These are phyloP conservation scores for Drosophila formosana DNA, from an alignment of 2,888 invertebrate species.

Conservation along the genomic window DNA sequence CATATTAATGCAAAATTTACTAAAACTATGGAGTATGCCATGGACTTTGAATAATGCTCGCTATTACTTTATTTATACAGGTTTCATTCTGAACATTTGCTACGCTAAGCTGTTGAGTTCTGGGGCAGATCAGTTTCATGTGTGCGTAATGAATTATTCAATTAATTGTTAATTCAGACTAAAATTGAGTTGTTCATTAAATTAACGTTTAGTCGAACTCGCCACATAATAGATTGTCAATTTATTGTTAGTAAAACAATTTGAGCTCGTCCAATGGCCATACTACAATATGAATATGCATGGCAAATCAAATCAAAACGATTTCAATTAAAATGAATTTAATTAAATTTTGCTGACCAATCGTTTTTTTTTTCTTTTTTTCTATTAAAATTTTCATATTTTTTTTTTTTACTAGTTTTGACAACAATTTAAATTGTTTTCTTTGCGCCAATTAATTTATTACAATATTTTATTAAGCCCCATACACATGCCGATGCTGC, in stretches of 20 bases:
- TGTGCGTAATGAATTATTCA: slow-evolving; percentile 13
- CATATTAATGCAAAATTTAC: slow-evolving; percentile 20
- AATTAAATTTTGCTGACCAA: slow-evolving; percentile 64
- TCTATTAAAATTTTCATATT: slow-evolving; percentile 10
- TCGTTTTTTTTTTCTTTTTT: slow-evolving; percentile 7
- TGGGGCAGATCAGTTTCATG: slow-evolving; percentile 20
- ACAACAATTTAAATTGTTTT: slow-evolving; percentile 59
- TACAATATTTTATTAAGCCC: slow-evolving; percentile 66
- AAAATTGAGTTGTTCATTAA: slow-evolving; percentile 18
- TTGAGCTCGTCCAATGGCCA: slow-evolving; percentile 13
- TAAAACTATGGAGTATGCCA: slow-evolving; percentile 16
- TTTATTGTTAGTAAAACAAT: slow-evolving; percentile 36
- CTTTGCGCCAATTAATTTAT: slow-evolving; percentile 73
- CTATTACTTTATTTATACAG: slow-evolving; percentile 38
- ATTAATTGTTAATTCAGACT: slow-evolving; percentile 17
- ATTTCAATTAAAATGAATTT: slow-evolving; percentile 69
- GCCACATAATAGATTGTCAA: slow-evolving; percentile 31
- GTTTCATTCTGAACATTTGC: slow-evolving; percentile 19
- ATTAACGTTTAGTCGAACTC: slow-evolving; percentile 23
- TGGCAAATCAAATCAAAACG: slow-evolving; percentile 51
- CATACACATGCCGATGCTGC: slow-evolving; percentile 1
- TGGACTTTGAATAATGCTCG: slow-evolving; percentile 18
- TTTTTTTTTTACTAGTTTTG: slow-evolving; percentile 23
- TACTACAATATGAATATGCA: slow-evolving; percentile 1
- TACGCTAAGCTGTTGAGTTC: slow-evolving; percentile 19